Percentiles rank a stretch among this genome's conserved stretches.
These are phyloP conservation scores for Temnothorax rugatulus DNA, from an alignment of 2,888 invertebrate genomes.

Conservation along the genomic window DNA sequence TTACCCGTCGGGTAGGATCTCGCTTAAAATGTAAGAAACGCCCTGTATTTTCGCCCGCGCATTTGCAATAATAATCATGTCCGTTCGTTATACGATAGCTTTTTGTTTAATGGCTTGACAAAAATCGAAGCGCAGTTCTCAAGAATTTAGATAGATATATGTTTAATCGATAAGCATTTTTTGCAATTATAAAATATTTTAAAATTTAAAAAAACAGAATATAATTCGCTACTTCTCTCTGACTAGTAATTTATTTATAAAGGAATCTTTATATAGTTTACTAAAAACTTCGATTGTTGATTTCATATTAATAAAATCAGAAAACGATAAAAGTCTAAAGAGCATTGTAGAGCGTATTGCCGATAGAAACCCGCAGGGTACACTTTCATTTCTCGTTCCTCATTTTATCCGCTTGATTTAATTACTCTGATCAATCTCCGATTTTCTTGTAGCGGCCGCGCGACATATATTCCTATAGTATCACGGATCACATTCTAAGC, in stretches of 20 bases:
- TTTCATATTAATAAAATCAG: conserved; percentile 1
- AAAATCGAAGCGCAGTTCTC: conserved; percentile 18
- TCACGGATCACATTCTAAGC: background rate
- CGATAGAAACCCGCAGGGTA: background rate
- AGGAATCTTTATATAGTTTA: background rate
- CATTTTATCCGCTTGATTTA: background rate
- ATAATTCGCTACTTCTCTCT: background rate
- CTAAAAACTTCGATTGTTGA: background rate
- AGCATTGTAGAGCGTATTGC: background rate
- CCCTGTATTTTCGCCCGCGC: conserved; percentile 18
- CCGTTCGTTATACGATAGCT: background rate
- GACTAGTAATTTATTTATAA: background rate
- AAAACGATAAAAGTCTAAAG: background rate
- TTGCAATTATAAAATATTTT: background rate
- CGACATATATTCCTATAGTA: background rate
- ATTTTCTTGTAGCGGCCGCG: background rate
- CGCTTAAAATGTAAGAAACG: conserved; percentile 33
- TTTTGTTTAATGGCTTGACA: background rate
- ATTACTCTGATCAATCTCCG: background rate
- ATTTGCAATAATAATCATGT: conserved; percentile 39
- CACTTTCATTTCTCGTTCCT: background rate
- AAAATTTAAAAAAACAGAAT: background rate
- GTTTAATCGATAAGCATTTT: background rate
- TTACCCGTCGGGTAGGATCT: conserved; percentile 27
- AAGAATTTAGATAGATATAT: background rate